Base-by-base conservation (phyloP, 2,113 vertebrate genomes). In the Fregetta grallaria region DNA sequence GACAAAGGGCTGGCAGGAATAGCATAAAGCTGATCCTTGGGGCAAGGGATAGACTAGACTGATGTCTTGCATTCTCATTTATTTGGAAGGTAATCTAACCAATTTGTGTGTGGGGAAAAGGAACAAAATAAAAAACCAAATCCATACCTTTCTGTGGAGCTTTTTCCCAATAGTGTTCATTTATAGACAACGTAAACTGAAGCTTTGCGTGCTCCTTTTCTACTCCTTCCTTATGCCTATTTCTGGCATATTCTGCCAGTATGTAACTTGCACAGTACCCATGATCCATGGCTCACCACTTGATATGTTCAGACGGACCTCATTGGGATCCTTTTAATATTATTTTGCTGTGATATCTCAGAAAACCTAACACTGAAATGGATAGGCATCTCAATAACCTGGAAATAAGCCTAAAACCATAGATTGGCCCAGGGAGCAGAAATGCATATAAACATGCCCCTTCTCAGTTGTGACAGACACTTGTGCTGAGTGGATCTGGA, bases 391-490 rank as follows among this genome's bases (percentile, higher is more conserved):
- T 62, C 47, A 62, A 36, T 89, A 52, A 34, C 26, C 23, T 74
- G 12, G 14, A 90, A 62, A 44, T 44, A 53, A 49, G 9, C 30
- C 12, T 45, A 22, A 76, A 44, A 32, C 9, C 10, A 34, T 16
- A 59, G 20, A 38, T 13, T 79, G 10, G 21, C 29, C 27, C 18
- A 20, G 53, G n/a, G 38, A 80, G 12, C 18, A 75, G 53, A 80
- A 77, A 63, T 23, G 8, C 7, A 2, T 63, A 21, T 8, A 34
- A 44, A 34, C 9, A 4, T 1, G 1, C 23, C 38, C 7, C 15
- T 22, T 84, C 50, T 86, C 19, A 12, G 10, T 15, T 38, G 21
- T 62, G 11, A 62, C 30, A 75, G 47, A 32, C 18, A 32, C 11
- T 61, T 73, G 11, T 22, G 11, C 13, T 87, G 36, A 32, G 23